Conservation (phyloP, 2,888 invertebrate genomes). For the Noctua pronuba region DNA sequence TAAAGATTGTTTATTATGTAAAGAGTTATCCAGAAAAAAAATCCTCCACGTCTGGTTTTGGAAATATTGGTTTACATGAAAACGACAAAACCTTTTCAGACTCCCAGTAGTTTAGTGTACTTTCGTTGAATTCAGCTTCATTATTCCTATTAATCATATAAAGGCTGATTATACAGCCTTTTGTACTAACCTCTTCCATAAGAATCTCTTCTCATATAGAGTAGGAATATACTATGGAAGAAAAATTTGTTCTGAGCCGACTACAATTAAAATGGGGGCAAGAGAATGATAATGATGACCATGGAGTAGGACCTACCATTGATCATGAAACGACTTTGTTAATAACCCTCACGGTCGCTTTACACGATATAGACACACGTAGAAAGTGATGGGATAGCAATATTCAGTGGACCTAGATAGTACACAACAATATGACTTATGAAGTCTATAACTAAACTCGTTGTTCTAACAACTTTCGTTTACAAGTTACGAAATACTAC, state of each 20-base stretch:
- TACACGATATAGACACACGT: background rate
- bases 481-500: constrained; percentile 46
- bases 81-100: no score
- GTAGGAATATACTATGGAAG: background rate
- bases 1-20: no score
- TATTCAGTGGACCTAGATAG: constrained; percentile 21
- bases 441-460: constrained; percentile 25
- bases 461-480: constrained; percentile 48
- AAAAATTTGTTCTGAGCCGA: background rate
- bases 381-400: constrained; percentile 9
- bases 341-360: background rate
- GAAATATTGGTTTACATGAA: no score
- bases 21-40: no score
- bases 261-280: background rate
- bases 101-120: background rate
- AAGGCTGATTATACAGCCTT: background rate
- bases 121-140: background rate
- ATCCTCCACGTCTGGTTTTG: no score
- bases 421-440: constrained; percentile 3
- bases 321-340: constrained; percentile 2
- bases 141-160: background rate
- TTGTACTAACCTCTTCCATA: background rate
- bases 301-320: background rate
- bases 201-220: background rate
- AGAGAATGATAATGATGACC: background rate